phyloP scores from a whole-genome alignment of 2,113 vertebrate genomes.

The Vidua macroura region DNA sequence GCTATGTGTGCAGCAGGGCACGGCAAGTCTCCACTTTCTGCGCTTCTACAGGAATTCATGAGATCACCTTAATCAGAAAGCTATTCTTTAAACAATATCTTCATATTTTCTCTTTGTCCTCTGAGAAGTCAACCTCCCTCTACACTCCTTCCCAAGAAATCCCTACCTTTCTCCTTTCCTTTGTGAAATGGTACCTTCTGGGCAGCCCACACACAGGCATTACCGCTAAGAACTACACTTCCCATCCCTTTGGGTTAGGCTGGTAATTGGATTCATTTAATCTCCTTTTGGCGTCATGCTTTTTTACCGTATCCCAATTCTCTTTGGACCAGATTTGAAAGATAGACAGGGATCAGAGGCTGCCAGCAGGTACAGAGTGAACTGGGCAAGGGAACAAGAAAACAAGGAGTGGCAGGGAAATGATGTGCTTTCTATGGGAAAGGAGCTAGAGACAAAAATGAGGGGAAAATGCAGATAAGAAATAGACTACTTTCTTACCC shows the following conservation, averaged over 20 bases:
- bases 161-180: background rate
- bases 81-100: background rate
- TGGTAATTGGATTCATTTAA: slow-evolving; percentile 61
- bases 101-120: background rate
- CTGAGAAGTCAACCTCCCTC: background rate
- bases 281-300: slow-evolving; percentile 56
- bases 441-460: background rate
- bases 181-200: slow-evolving; percentile 3
- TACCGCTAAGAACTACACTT: background rate
- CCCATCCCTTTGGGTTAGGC: background rate
- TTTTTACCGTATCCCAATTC: slow-evolving; percentile 37
- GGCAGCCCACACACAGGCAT: background rate
- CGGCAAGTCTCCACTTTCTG: background rate
- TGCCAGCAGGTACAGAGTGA: background rate
- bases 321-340: slow-evolving; percentile 43
- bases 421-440: background rate
- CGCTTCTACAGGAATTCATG: background rate
- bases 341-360: slow-evolving; percentile 37
- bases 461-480: background rate
- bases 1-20: background rate
- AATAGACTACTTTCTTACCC: background rate
- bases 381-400: background rate
- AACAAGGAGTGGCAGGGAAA: background rate
- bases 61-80: background rate
- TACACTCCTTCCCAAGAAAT: background rate